Conservation (phyloP, 2,113 vertebrate genomes). For the Fulica atra region DNA sequence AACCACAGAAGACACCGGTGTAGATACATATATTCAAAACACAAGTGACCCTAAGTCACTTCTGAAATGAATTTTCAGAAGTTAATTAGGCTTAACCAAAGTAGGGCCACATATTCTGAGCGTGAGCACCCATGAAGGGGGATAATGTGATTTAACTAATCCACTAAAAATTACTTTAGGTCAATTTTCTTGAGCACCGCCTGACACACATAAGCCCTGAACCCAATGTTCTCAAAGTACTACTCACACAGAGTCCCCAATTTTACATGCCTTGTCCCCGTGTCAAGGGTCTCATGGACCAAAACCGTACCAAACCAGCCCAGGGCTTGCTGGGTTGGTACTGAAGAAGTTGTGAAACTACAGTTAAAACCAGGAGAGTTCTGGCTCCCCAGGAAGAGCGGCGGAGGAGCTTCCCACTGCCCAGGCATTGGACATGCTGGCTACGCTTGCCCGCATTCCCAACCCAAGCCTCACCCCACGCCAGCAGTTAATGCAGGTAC, state of each 20-base stretch:
- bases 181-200: neutral
- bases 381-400: neutral
- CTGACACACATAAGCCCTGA: accelerated
- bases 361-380: neutral
- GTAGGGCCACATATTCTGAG: neutral
- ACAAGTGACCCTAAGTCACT: neutral
- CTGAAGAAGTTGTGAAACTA: neutral
- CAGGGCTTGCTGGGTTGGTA: too few relatives aligned
- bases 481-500: accelerated
- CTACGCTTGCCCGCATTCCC: neutral
- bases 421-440: neutral
- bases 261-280: neutral
- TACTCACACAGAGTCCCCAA: neutral
- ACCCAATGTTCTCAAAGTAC: neutral
- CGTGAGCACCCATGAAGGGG: neutral
- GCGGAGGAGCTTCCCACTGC: accelerated
- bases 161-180: neutral
- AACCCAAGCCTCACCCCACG: accelerated
- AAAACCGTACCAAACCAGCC: neutral
- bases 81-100: slow-evolving; percentile 5
- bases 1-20: neutral
- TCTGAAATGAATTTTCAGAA: neutral
- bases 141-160: slow-evolving; percentile 22
- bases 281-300: neutral
- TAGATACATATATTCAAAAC: neutral